A percentile compares a stretch with the other conserved stretches of the same genome.
Conservation (phyloP, 2,888 invertebrate species). For the Tryphoninae sp. region DNA sequence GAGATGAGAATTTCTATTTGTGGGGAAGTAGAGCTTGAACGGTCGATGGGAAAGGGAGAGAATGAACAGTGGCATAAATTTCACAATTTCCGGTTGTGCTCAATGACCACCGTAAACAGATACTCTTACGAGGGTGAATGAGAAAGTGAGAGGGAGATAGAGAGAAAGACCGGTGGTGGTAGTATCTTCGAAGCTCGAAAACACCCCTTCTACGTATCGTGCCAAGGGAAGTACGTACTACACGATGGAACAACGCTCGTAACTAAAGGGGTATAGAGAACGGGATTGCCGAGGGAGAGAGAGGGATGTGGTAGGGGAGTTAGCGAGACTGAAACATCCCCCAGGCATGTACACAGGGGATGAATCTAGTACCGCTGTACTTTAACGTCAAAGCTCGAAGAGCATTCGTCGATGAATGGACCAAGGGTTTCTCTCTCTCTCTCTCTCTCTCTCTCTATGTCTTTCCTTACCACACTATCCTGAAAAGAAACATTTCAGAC, state of each 20-base stretch:
- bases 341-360: conserved; percentile 3
- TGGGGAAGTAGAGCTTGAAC: conserved; percentile 9
- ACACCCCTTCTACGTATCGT: conserved; percentile 16
- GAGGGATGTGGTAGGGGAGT: neutral
- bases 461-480: too few species aligned
- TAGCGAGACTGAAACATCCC: conserved; percentile 37
- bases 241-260: conserved; percentile 38
- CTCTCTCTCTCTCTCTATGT: too few species aligned
- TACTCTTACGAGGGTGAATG: neutral
- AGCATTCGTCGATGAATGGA: conserved; percentile 16
- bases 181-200: conserved; percentile 26
- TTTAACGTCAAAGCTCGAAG: conserved; percentile 39
- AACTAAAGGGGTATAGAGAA: conserved; percentile 30
- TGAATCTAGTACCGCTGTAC: conserved; percentile 9
- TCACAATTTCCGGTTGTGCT: conserved; percentile 67
- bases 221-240: neutral
- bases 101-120: conserved; percentile 54
- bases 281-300: neutral
- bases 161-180: neutral
- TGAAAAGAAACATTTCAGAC: too few species aligned
- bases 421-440: conserved; percentile 1
- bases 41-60: conserved; percentile 38
- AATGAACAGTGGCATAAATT: conserved; percentile 68
- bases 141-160: neutral
- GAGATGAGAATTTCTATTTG: conserved; percentile 17